Evolutionary conservation across 2,888 invertebrate species (phyloP).

Genomic region (Amblyjoppa fuscipennis): DNA sequence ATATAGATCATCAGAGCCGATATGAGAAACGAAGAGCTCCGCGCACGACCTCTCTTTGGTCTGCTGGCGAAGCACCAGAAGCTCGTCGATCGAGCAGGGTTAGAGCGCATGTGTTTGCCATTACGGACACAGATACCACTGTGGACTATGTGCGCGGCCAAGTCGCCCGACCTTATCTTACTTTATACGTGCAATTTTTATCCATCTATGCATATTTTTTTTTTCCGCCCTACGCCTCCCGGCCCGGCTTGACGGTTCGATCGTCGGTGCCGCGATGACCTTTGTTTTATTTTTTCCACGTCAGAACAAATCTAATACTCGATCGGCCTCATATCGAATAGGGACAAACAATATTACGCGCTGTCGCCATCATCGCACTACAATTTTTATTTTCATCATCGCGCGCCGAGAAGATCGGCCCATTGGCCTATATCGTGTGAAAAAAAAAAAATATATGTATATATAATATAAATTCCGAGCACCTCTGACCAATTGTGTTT

Average conservation of each 20-base stretch:
- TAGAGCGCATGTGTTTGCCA: slow-evolving; percentile 82
- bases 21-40: slow-evolving; percentile 53
- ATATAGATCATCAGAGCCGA: slow-evolving; percentile 65
- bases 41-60: slow-evolving; percentile 53
- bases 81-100: slow-evolving; percentile 67
- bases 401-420: background rate
- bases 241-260: background rate
- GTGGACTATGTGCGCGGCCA: slow-evolving; percentile 23
- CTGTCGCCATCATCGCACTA: background rate
- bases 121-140: slow-evolving; percentile 80
- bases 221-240: background rate
- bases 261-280: slow-evolving; percentile 2
- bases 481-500: background rate
- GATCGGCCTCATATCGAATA: background rate
- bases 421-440: background rate
- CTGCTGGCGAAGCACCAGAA: slow-evolving; percentile 73
- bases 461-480: background rate
- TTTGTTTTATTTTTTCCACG: slow-evolving; percentile 2
- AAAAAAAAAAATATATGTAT: background rate
- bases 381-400: background rate
- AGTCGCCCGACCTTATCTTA: slow-evolving; percentile 45
- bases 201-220: slow-evolving; percentile 28
- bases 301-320: background rate
- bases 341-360: background rate
- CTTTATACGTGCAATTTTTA: slow-evolving; percentile 29